phyloP scores from a whole-genome alignment of 64 coral and sea anemone species.

The Porites australiensis region DNA sequence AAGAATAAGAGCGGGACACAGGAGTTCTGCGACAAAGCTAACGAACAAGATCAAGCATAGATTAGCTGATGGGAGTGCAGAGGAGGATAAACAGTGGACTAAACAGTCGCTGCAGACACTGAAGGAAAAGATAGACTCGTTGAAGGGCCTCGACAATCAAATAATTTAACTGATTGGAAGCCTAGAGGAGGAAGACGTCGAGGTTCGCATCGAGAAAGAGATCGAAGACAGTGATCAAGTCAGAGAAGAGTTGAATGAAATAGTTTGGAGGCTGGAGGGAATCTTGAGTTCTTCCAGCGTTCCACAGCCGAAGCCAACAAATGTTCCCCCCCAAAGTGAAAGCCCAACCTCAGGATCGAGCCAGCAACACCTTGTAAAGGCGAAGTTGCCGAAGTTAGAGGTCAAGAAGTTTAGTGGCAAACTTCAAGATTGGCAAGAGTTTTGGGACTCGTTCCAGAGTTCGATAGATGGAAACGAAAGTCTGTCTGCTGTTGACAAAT shows the following conservation, averaged over 20 bases:
- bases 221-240: not conserved
- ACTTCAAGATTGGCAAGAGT: not conserved
- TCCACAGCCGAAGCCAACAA: too few species aligned
- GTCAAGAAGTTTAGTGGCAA: slow-evolving; percentile 49
- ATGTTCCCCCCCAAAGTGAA: not conserved
- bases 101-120: slow-evolving; percentile 4
- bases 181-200: not conserved
- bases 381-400: slow-evolving; percentile 46
- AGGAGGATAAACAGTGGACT: not conserved
- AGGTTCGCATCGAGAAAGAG: not conserved
- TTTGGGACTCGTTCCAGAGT: slow-evolving; percentile 61
- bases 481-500: slow-evolving; percentile 12
- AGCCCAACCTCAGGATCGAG: not conserved
- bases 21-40: not conserved
- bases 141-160: not conserved
- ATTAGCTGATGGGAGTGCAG: not conserved
- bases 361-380: not conserved
- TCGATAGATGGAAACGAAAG: slow-evolving; percentile 38
- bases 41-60: not conserved
- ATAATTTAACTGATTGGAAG: not conserved
- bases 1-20: not conserved
- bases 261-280: not conserved
- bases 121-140: not conserved
- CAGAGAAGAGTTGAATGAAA: not conserved
- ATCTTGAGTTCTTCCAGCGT: not conserved